Evolutionary conservation across 92 coral and sea anemone genomes (phyloP).

Genomic region (Actinernus sp.): DNA sequence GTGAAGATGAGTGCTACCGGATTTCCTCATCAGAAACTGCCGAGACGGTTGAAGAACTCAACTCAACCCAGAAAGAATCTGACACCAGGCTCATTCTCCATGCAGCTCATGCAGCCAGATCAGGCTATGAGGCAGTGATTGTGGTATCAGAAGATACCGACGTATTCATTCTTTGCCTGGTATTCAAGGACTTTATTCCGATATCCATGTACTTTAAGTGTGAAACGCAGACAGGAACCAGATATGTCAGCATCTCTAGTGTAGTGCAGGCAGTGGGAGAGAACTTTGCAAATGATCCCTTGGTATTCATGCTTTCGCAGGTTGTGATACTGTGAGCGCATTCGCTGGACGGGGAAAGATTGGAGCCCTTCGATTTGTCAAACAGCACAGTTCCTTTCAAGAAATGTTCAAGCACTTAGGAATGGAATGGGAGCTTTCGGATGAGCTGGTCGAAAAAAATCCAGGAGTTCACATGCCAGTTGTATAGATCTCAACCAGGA

Average conservation of each 20-base stretch:
- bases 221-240: constrained; percentile 38
- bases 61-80: constrained; percentile 43
- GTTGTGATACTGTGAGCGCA: constrained; percentile 70
- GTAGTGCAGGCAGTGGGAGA: constrained; percentile 43
- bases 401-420: constrained; percentile 34
- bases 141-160: constrained; percentile 50
- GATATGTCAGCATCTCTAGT: constrained; percentile 43
- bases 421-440: constrained; percentile 21
- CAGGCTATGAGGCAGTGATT: constrained; percentile 32
- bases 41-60: constrained; percentile 8
- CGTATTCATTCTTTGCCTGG: constrained; percentile 34
- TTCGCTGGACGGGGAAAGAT: constrained; percentile 51
- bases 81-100: constrained; percentile 52
- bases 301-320: constrained; percentile 68
- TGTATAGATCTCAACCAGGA: constrained; percentile 23
- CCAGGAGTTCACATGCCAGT: constrained; percentile 39
- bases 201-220: constrained; percentile 32
- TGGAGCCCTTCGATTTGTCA: constrained; percentile 33
- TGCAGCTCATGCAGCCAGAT: constrained; percentile 31
- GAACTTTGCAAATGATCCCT: constrained; percentile 34
- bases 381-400: constrained; percentile 30
- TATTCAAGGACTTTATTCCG: constrained; percentile 26
- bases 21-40: constrained; percentile 21
- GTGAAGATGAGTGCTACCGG: constrained; percentile 25
- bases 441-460: constrained; percentile 23